Evolutionary conservation across 2,888 invertebrate genomes (phyloP).

Genomic region (Nemotelus pantherinus): DNA sequence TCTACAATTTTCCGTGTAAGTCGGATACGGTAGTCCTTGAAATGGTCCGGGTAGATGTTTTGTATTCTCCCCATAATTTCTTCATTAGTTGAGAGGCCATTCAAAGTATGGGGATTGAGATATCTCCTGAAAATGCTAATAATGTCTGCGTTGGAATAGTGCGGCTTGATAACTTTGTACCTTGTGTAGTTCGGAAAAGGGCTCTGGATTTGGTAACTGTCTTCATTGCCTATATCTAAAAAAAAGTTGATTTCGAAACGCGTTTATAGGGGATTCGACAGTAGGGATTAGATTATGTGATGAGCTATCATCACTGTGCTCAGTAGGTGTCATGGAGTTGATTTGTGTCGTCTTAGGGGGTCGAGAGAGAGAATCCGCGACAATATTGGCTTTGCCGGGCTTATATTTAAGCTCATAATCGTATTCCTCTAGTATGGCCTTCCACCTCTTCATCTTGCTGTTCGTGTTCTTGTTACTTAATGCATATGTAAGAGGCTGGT

Average conservation of each 20-base stretch:
- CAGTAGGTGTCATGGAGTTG: conserved; percentile 10
- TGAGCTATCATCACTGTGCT: conserved; percentile 26
- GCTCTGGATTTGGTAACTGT: neutral
- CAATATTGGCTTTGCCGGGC: conserved; percentile 46
- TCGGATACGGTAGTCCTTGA: conserved; percentile 42
- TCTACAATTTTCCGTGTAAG: conserved; percentile 43
- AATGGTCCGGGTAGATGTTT: conserved; percentile 45
- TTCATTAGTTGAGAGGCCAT: conserved; percentile 41
- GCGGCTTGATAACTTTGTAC: neutral
- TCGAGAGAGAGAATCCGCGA: conserved; percentile 47
- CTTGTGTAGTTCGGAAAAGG: conserved; percentile 16
- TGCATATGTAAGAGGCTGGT: conserved; percentile 47
- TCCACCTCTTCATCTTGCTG: conserved; percentile 51
- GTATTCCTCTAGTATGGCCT: conserved; percentile 48
- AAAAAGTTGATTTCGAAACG: conserved; percentile 19
- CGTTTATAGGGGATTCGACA: conserved; percentile 26
- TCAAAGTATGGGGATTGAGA: conserved; percentile 29
- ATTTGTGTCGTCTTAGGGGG: conserved; percentile 22
- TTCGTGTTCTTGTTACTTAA: conserved; percentile 51
- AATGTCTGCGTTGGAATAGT: conserved; percentile 1
- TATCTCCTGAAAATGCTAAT: conserved; percentile 32
- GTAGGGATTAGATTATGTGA: conserved; percentile 21
- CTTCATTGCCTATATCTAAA: neutral
- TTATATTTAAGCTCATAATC: conserved; percentile 40
- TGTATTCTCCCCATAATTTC: conserved; percentile 43